Percentiles rank a stretch among this genome's conserved stretches.
Evolutionary conservation across 2,888 invertebrate species (phyloP).

Genomic region (Psylliodes chrysocephalus): DNA sequence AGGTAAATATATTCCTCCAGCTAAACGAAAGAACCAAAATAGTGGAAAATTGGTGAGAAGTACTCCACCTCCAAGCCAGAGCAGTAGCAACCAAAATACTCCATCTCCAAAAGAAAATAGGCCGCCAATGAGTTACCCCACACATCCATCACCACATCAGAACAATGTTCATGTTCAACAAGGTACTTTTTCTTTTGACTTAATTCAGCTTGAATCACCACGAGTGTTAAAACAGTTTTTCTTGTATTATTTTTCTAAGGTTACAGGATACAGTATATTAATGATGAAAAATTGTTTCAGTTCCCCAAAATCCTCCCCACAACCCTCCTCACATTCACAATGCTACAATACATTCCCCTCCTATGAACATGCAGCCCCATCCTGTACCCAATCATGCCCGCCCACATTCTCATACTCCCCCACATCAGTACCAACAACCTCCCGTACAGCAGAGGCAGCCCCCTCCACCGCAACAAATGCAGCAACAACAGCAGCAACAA

Average conservation of each 20-base stretch:
- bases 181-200: slow-evolving; percentile 42
- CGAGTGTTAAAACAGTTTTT: too few relatives aligned
- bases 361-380: slow-evolving; percentile 37
- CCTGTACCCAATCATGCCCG: slow-evolving; percentile 30
- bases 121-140: slow-evolving; percentile 50
- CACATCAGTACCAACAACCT: slow-evolving; percentile 38
- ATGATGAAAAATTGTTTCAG: slow-evolving; percentile 6
- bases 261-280: too few relatives aligned
- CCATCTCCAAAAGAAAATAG: slow-evolving; percentile 57
- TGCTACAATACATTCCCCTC: slow-evolving; percentile 36
- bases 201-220: not conserved
- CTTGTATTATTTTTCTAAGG: too few relatives aligned
- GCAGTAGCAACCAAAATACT: slow-evolving; percentile 57
- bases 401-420: slow-evolving; percentile 40
- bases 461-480: slow-evolving; percentile 2
- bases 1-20: slow-evolving; percentile 81
- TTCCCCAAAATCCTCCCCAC: slow-evolving; percentile 35
- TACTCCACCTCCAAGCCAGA: slow-evolving; percentile 65
- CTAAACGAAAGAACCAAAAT: slow-evolving; percentile 77
- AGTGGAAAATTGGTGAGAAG: slow-evolving; percentile 75
- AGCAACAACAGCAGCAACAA: slow-evolving; percentile 9
- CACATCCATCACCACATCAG: slow-evolving; percentile 50
- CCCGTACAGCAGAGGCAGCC: slow-evolving; percentile 28
- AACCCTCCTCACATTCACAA: slow-evolving; percentile 37
- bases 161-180: slow-evolving; percentile 48